A percentile compares a stretch with the other conserved stretches of the same genome.
Evolutionary conservation across 2,113 vertebrate genomes (phyloP).

Genomic region (Cercocebus atys): DNA sequence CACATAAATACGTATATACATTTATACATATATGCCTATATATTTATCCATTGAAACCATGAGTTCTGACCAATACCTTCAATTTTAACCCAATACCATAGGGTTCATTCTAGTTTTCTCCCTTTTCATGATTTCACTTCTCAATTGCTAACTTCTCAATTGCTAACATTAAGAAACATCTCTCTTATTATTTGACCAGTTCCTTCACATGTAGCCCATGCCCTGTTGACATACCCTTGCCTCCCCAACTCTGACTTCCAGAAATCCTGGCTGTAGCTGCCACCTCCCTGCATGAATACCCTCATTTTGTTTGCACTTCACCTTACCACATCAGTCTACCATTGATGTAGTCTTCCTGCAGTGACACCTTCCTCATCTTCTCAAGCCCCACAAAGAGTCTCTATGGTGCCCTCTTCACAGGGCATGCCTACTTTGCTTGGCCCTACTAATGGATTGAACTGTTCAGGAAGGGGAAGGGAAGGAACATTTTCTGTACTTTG

Average conservation of each 20-base stretch:
- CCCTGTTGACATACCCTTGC: not conserved
- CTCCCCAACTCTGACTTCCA: not conserved
- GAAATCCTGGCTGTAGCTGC: not conserved
- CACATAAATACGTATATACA: not conserved
- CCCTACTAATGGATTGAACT: not conserved
- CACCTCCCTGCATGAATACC: not conserved
- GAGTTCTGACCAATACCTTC: not conserved
- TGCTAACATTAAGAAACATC: not conserved
- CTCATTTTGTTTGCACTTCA: not conserved
- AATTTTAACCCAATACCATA: not conserved
- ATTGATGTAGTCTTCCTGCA: not conserved
- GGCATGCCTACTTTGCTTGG: not conserved
- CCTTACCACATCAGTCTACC: not conserved
- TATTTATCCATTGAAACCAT: not conserved
- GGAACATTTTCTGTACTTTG: not conserved
- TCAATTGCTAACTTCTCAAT: not conserved
- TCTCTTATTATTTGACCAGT: not conserved
- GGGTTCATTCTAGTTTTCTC: not conserved
- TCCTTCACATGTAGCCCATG: not conserved
- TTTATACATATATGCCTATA: not conserved
- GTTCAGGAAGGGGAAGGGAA: not conserved
- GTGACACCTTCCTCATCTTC: not conserved
- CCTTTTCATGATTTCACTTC: not conserved
- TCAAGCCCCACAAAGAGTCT: not conserved
- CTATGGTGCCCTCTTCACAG: not conserved